Evolutionary conservation across 1,140 invertebrate species (phyloP).

Genomic region (Condylostylus longicornis): DNA sequence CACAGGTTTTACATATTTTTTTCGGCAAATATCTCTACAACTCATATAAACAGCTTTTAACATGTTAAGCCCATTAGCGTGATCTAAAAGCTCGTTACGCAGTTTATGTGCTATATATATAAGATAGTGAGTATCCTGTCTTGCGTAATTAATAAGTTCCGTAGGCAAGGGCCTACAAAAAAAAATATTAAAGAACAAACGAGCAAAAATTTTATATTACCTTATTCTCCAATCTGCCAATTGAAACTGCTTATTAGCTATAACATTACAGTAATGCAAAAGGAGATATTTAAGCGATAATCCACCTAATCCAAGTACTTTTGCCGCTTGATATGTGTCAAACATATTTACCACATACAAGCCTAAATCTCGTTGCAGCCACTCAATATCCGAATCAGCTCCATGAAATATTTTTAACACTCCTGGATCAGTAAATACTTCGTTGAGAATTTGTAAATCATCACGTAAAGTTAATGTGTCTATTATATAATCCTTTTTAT

Average conservation of each 20-base stretch:
- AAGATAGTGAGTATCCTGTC: slow-evolving; percentile 90
- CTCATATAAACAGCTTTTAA: slow-evolving; percentile 52
- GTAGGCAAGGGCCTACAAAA: slow-evolving; percentile 61
- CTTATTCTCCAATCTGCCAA: slow-evolving; percentile 91
- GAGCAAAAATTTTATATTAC: slow-evolving; percentile 21
- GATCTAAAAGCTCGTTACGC: slow-evolving; percentile 58
- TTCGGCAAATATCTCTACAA: slow-evolving; percentile 57
- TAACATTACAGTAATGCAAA: slow-evolving; percentile 59
- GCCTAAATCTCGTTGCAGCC: slow-evolving; percentile 91
- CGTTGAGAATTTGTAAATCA: slow-evolving; percentile 72
- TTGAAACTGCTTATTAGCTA: slow-evolving; percentile 79
- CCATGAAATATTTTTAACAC: slow-evolving; percentile 95
- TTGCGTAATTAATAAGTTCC: slow-evolving; percentile 74
- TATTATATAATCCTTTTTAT: slow-evolving; percentile 74
- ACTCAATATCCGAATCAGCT: slow-evolving; percentile 72
- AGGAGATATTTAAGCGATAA: slow-evolving; percentile 69
- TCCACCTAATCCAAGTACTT: slow-evolving; percentile 52
- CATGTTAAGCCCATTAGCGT: slow-evolving; percentile 53
- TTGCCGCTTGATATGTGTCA: slow-evolving; percentile 83
- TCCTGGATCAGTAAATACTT: slow-evolving; percentile 79
- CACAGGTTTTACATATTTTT: slow-evolving; percentile 64
- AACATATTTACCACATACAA: slow-evolving; percentile 96
- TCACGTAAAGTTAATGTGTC: slow-evolving; percentile 73
- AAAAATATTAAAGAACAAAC: neutral
- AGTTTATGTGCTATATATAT: slow-evolving; percentile 81